These are phyloP conservation scores for Mylabris sibirica DNA, from an alignment of 2,888 invertebrate genomes.

Conservation along the genomic window DNA sequence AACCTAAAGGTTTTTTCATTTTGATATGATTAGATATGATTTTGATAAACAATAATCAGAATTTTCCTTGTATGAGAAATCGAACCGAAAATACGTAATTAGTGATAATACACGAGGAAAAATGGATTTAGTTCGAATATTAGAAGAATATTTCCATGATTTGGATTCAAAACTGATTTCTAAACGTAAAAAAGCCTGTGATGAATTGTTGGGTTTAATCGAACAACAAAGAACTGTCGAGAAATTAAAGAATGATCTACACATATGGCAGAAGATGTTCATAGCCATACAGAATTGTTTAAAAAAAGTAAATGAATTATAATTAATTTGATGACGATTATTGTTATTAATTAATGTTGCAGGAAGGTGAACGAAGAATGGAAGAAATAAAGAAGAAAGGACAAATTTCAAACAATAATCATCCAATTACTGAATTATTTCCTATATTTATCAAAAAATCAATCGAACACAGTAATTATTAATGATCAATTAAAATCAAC, in stretches of 20 bases:
- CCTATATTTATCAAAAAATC: slow-evolving; percentile 39
- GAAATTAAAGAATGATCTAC: slow-evolving; percentile 27
- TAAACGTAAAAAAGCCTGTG: slow-evolving; percentile 41
- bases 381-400: slow-evolving; percentile 42
- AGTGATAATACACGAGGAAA: neutral
- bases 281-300: slow-evolving; percentile 40
- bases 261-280: slow-evolving; percentile 39
- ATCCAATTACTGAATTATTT: slow-evolving; percentile 40
- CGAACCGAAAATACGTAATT: too few species aligned
- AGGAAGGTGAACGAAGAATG: slow-evolving; percentile 41
- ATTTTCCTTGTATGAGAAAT: too few species aligned
- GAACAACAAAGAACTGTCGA: slow-evolving; percentile 31
- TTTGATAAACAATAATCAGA: too few species aligned
- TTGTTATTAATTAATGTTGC: slow-evolving; percentile 17
- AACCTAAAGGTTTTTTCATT: too few species aligned
- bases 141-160: slow-evolving; percentile 12
- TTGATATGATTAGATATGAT: too few species aligned
- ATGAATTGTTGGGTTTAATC: slow-evolving; percentile 35
- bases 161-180: slow-evolving; percentile 26
- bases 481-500: slow-evolving; percentile 17
- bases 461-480: slow-evolving; percentile 39
- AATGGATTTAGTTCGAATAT: slow-evolving; percentile 14
- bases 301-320: slow-evolving; percentile 32
- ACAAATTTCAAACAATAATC: slow-evolving; percentile 26
- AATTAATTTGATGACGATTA: neutral